Percentiles rank a stretch among this genome's conserved stretches.
Conservation (phyloP, 2,888 invertebrate species). For the Chrysolina americana region DNA sequence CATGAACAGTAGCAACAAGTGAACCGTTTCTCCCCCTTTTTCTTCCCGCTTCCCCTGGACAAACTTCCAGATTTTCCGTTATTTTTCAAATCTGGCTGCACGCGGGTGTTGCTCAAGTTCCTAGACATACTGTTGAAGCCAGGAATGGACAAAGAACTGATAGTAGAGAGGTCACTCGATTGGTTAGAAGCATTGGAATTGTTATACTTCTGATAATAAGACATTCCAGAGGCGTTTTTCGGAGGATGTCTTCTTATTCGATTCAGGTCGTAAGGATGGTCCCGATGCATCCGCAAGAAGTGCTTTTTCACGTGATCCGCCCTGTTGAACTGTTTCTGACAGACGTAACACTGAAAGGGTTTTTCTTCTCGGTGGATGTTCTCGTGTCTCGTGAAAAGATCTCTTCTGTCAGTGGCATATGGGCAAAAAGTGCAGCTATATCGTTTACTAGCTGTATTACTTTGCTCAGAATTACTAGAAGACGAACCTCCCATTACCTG, state of each 20-base stretch:
- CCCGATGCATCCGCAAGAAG: constrained; percentile 92
- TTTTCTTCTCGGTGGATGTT: constrained; percentile 95
- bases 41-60: constrained; percentile 63
- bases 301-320: constrained; percentile 97
- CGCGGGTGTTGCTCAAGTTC: constrained; percentile 54
- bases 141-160: constrained; percentile 63
- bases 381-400: constrained; percentile 92
- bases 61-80: constrained; percentile 53
- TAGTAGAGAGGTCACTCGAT: constrained; percentile 58
- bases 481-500: constrained; percentile 56
- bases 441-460: constrained; percentile 72
- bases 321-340: constrained; percentile 92
- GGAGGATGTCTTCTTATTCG: constrained; percentile 80
- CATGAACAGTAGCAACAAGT: constrained; percentile 93
- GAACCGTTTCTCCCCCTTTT: constrained; percentile 69
- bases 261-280: constrained; percentile 88
- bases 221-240: constrained; percentile 74
- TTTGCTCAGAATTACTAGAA: constrained; percentile 53
- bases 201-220: constrained; percentile 70
- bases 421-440: constrained; percentile 91
- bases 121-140: constrained; percentile 63
- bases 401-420: constrained; percentile 92
- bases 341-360: constrained; percentile 94
- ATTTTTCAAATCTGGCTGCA: constrained; percentile 59
- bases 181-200: constrained; percentile 57